These are phyloP conservation scores for Ephestia elutella DNA, from an alignment of 1,140 invertebrate genomes.

Conservation along the genomic window DNA sequence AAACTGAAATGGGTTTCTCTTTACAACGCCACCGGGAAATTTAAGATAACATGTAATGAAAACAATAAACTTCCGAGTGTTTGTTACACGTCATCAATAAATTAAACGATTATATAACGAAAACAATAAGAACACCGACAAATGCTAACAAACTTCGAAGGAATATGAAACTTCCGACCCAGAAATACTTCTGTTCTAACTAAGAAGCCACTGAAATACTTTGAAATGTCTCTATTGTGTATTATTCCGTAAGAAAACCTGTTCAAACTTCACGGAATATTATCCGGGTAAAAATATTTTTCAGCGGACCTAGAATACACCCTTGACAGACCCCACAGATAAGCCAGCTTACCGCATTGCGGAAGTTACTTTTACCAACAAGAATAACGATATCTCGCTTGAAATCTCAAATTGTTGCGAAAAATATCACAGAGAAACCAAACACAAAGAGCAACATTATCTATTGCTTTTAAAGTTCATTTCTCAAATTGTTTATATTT, in stretches of 20 bases:
- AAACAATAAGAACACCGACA: background rate
- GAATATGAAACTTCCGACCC: background rate
- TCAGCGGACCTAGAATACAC: background rate
- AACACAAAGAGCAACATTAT: background rate
- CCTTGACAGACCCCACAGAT: slow-evolving; percentile 1
- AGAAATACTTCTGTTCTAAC: background rate
- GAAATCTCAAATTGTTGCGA: background rate
- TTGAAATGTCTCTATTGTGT: background rate
- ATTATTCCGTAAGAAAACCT: background rate
- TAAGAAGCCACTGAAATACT: background rate
- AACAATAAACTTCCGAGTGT: background rate
- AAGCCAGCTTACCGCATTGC: background rate
- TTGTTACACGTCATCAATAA: background rate
- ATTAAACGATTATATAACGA: background rate
- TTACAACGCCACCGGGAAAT: too few species aligned
- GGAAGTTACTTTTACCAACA: background rate
- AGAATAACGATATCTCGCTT: background rate
- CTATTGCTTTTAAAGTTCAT: background rate
- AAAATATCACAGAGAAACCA: background rate
- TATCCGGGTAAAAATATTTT: background rate
- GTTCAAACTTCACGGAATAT: background rate
- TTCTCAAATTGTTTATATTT: background rate
- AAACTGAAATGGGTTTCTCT: too few species aligned
- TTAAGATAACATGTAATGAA: too few species aligned
- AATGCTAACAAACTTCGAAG: background rate